Percentiles rank a stretch among this genome's conserved stretches.
Conservation (phyloP, 2,888 invertebrate genomes). For the Incurvaria masculella region DNA sequence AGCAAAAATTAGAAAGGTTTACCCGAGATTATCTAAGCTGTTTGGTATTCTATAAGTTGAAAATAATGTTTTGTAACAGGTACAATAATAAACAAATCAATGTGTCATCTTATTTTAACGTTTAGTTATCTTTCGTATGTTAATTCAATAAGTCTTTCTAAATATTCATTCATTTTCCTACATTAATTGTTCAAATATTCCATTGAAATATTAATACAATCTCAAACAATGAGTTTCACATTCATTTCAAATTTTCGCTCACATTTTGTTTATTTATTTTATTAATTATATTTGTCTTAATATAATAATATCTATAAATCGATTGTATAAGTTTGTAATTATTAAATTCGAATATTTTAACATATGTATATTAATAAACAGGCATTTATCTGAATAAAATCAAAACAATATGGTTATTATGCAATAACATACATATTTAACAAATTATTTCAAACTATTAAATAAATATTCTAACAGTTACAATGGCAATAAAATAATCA, state of each 20-base stretch:
- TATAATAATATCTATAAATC: constrained; percentile 59
- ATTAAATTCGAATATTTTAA: constrained; percentile 60
- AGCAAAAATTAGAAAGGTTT: constrained; percentile 18
- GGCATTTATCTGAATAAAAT: constrained; percentile 52
- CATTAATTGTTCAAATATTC: constrained; percentile 47
- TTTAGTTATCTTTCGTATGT: constrained; percentile 53
- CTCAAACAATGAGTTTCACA: constrained; percentile 45
- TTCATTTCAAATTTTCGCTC: constrained; percentile 47
- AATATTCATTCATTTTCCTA: constrained; percentile 55
- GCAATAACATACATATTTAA: background rate
- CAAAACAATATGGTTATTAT: constrained; percentile 24
- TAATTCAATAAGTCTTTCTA: constrained; percentile 57
- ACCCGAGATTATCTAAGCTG: constrained; percentile 9
- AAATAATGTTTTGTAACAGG: constrained; percentile 17
- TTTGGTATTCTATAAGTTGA: constrained; percentile 9
- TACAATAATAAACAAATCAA: constrained; percentile 30
- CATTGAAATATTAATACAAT: constrained; percentile 55
- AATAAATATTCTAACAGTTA: background rate
- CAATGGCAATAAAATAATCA: no score
- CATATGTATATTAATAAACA: constrained; percentile 59
- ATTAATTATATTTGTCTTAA: constrained; percentile 58
- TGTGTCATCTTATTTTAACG: constrained; percentile 47
- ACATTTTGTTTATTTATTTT: constrained; percentile 54
- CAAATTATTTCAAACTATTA: background rate
- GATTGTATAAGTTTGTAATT: constrained; percentile 59